Base-by-base conservation (phyloP, 2,888 invertebrate species). In the Dryobotodes eremita region DNA sequence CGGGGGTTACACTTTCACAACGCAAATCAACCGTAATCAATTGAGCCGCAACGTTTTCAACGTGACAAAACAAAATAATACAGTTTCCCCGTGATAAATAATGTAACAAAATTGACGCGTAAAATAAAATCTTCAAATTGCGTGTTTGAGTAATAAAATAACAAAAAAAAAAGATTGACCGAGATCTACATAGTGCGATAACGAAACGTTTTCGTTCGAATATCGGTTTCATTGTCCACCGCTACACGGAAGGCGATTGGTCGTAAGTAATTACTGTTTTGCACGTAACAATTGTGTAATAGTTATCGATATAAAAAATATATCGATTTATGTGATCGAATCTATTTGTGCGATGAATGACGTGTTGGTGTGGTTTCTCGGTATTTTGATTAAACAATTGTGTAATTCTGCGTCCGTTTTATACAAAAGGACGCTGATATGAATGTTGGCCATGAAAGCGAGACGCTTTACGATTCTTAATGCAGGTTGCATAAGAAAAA, bases 251-350 rank as follows among this genome's bases (percentile, higher is more conserved):
- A 95, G 95, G 95, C 92, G 93, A 92, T 92, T 90, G 92, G 86
- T 75, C 79, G 89, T 89, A 88, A 90, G 91, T 96, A 95, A 95
- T 95, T 95, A 95, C 94, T 89, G 90, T 93, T 91, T 92, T 92
- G 93, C 94, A 95, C 95, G 95, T 95, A 95, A 96, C 93, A 86
- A 93, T 96, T 96, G 94, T 93, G 95, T 93, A 96, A 96, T 88
- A 89, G 90, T 91, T 92, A 91, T 91, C 89, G 90, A 86, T 90
- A 91, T 91, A 91, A 91, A 90, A 91, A 92, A 91, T 90, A 90
- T 91, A 90, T 89, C 87, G 89, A 90, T 91, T 90, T 88, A 82
- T 84, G 83, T 87, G 88, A 90, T 90, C 87, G 87, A 90, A 87
- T 88, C 85, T 85, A 86, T 88, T 87, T 89, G 79, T 81, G 80